These are phyloP conservation scores for Tretioscincus oriximinensis DNA, from an alignment of 2,113 vertebrate genomes.

Conservation along the genomic window DNA sequence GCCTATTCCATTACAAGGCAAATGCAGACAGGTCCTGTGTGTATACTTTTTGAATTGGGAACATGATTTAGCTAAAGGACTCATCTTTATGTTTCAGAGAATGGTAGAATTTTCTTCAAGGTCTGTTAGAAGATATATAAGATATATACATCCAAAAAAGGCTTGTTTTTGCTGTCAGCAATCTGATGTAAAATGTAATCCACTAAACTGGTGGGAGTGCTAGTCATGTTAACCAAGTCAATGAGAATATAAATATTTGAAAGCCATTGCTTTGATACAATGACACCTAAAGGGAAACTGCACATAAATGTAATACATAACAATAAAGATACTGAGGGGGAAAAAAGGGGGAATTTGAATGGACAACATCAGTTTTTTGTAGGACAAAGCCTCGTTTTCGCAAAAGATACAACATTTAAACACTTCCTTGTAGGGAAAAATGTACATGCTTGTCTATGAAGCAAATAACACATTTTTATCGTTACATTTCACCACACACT, in stretches of 20 bases:
- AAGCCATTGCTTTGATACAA: background rate
- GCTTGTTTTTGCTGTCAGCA: too few relatives aligned
- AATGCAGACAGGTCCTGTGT: too few relatives aligned
- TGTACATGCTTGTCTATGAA: background rate
- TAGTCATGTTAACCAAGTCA: background rate
- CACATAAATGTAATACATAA: background rate
- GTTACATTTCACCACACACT: slow-evolving; percentile 2
- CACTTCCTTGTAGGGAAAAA: background rate
- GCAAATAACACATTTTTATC: slow-evolving; percentile 10
- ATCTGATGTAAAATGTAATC: background rate
- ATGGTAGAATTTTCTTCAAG: background rate
- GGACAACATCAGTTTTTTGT: too few relatives aligned
- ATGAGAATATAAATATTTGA: background rate
- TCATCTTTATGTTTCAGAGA: background rate
- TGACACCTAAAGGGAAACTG: background rate
- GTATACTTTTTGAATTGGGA: too few relatives aligned
- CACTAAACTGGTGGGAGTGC: background rate
- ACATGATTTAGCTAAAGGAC: background rate
- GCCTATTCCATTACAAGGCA: too few relatives aligned
- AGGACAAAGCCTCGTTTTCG: background rate
- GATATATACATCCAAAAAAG: background rate
- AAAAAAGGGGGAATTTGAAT: too few relatives aligned
- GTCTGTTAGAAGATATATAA: background rate
- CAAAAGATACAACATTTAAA: too few relatives aligned
- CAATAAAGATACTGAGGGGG: background rate